Evolutionary conservation across 2,113 vertebrate genomes (phyloP).

Genomic region (Furnarius figulus): DNA sequence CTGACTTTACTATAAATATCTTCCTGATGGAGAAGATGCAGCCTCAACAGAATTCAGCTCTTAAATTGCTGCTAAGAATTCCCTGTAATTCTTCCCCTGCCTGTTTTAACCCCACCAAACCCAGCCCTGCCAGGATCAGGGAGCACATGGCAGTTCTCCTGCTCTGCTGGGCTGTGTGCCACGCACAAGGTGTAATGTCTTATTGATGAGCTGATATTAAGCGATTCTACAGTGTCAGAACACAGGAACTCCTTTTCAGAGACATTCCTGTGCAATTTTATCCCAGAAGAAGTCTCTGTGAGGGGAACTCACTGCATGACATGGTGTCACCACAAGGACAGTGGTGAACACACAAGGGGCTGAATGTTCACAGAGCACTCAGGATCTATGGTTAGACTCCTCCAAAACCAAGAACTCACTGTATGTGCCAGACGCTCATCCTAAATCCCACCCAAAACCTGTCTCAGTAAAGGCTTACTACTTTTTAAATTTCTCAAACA

Average conservation of each 20-base stretch:
- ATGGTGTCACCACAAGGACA: not conserved
- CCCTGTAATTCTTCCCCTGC: not conserved
- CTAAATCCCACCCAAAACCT: not conserved
- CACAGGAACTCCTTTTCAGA: not conserved
- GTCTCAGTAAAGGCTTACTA: not conserved
- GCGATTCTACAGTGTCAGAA: not conserved
- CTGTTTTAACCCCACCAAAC: conserved; percentile 39
- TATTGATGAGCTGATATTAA: not conserved
- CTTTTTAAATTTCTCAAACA: not conserved
- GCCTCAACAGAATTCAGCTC: conserved; percentile 45
- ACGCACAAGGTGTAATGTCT: not conserved
- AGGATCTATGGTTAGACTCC: not conserved
- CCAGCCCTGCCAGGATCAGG: not conserved
- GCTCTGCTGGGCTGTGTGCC: not conserved
- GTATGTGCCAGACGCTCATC: not conserved
- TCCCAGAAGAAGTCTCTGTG: not conserved
- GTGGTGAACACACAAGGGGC: not conserved
- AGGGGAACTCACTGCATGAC: not conserved
- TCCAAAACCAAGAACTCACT: not conserved
- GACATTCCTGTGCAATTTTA: not conserved
- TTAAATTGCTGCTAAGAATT: conserved; percentile 43
- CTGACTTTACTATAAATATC: conserved; percentile 58
- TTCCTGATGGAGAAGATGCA: conserved; percentile 30
- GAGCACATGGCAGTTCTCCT: not conserved
- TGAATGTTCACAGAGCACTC: not conserved